Percentiles rank a stretch among this genome's conserved stretches.
Evolutionary conservation across 2,888 invertebrate genomes (phyloP).

Genomic region (Furcula furcula): DNA sequence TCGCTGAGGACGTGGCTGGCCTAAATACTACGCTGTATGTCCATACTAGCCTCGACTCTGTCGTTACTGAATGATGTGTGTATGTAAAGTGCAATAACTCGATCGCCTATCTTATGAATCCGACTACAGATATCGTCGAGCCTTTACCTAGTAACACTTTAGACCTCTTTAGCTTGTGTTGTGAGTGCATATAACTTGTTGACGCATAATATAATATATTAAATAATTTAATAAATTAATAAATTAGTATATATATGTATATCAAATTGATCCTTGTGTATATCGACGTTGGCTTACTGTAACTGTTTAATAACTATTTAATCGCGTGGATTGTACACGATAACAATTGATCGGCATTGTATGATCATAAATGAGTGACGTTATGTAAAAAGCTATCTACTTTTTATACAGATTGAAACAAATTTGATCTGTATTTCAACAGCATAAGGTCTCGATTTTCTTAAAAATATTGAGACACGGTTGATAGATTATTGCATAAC

Average conservation of each 20-base stretch:
- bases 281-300: constrained; percentile 67
- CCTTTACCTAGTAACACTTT: constrained; percentile 55
- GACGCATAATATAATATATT: constrained; percentile 76
- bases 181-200: constrained; percentile 64
- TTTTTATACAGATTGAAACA: no score
- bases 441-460: no score
- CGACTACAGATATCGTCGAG: constrained; percentile 51
- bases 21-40: constrained; percentile 17
- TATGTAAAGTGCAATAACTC: constrained; percentile 67
- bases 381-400: no score
- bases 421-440: no score
- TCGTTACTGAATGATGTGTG: constrained; percentile 33
- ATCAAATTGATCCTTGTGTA: constrained; percentile 42
- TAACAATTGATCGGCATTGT: constrained; percentile 33
- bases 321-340: constrained; percentile 24
- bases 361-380: no score
- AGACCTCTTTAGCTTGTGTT: constrained; percentile 55
- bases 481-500: no score
- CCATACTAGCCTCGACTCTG: no score
- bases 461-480: no score
- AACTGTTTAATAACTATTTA: constrained; percentile 38
- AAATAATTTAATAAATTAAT: constrained; percentile 49
- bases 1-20: constrained; percentile 37
- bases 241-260: constrained; percentile 38
- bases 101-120: constrained; percentile 62